These are phyloP conservation scores for Chloromyia formosa DNA, from an alignment of 2,888 invertebrate species.

Conservation along the genomic window DNA sequence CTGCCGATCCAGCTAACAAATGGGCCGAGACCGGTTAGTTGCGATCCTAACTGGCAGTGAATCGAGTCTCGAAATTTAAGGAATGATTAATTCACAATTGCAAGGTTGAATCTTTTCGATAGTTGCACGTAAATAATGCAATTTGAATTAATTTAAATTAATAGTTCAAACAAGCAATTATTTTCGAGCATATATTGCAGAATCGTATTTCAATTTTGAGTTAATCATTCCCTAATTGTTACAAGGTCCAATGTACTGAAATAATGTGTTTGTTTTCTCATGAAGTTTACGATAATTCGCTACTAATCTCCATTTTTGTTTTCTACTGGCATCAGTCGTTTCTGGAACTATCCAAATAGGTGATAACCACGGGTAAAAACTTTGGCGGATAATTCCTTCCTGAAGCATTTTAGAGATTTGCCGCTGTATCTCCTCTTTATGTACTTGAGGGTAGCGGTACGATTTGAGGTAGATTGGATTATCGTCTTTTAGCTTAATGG, in stretches of 20 bases:
- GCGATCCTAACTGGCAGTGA: too few species aligned
- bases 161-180: too few species aligned
- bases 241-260: constrained; percentile 6
- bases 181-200: too few species aligned
- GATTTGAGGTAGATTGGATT: constrained; percentile 47
- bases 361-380: not conserved
- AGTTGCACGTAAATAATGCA: too few species aligned
- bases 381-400: constrained; percentile 3
- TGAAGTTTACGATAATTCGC: not conserved
- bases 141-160: too few species aligned
- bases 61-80: too few species aligned
- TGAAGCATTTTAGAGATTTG: constrained; percentile 43
- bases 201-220: too few species aligned
- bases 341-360: constrained; percentile 10
- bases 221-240: too few species aligned
- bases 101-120: too few species aligned
- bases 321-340: not conserved
- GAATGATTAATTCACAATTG: too few species aligned
- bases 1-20: too few species aligned
- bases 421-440: not conserved
- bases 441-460: constrained; percentile 39
- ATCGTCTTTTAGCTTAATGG: constrained; percentile 46
- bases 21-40: too few species aligned
- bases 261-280: constrained; percentile 5
- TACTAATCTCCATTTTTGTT: constrained; percentile 13